Evolutionary conservation across 2,113 vertebrate genomes (phyloP), one percentile per base, ranked within the genome.

Genomic region (Lepidothrix coronata): DNA sequence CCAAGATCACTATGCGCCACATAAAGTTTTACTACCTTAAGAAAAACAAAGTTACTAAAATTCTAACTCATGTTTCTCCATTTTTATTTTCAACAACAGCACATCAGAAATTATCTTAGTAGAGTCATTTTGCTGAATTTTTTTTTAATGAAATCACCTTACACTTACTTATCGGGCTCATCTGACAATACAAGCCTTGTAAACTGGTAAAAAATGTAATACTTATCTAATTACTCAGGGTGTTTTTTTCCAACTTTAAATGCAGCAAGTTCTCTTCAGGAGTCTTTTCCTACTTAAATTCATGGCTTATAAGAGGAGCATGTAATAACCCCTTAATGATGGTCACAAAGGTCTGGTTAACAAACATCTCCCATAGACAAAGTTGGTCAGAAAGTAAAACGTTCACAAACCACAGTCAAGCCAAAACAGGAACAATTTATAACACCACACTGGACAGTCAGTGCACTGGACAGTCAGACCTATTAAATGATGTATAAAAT

Each of bases 211-310:
- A 83, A 88, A 88, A 73, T 16, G 2, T 33, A 79, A 75, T 33
- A 76, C 28, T 70, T 79, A 62, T 23, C 33, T 67, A 67, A 80
- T 63, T 79, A 72, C 51, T 63, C 15, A 33, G 19, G n/a, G 25
- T 14, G 19, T 12, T 5, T 23, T 61, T 30, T 43, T 39, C 44
- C 39, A 39, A 58, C 4, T 70, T 76, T 35, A 46, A 25, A 79
- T 4, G 37, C 6, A 72, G 15, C 13, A 83, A 88, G 12, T 16
- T 80, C 46, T 71, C 67, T 61, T 48, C 51, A 83, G 55, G 24
- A 79, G 70, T 30, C 28, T 89, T 46, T 87, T 89, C 44, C 24
- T 79, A 41, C 27, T n/a, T 68, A 33, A 93, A 88, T 72, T 72
- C 35, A 84, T 8, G 8, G 27, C 9, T 88, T 49, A 3, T 35